Percentiles rank a stretch among this genome's conserved stretches.
phyloP scores from a whole-genome alignment of 2,888 invertebrate genomes.

The Chelonus formosanus region DNA sequence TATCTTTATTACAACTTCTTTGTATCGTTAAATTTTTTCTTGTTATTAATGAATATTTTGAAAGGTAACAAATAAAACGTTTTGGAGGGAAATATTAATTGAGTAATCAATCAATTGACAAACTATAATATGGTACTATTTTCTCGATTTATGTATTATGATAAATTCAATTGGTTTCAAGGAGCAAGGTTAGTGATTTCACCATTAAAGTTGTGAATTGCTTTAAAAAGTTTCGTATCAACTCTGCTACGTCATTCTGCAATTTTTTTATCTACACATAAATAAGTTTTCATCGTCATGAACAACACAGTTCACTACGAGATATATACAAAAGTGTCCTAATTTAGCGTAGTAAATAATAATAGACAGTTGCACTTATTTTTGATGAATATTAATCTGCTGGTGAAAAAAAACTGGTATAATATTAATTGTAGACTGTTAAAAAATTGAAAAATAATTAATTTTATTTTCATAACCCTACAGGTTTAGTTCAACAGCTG shows the following conservation, averaged over 20 bases:
- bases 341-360: slow-evolving; percentile 8
- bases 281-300: slow-evolving; percentile 15
- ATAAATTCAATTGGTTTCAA: slow-evolving; percentile 5
- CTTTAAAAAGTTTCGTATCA: slow-evolving; percentile 34
- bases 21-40: neutral
- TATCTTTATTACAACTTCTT: slow-evolving; percentile 18
- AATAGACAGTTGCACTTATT: neutral
- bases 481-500: slow-evolving; percentile 32
- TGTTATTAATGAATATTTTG: neutral
- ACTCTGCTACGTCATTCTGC: slow-evolving; percentile 33
- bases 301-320: neutral
- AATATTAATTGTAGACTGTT: too few species aligned
- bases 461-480: neutral
- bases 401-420: too few species aligned
- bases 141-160: neutral
- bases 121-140: too few species aligned
- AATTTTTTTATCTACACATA: slow-evolving; percentile 24
- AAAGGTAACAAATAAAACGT: neutral
- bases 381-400: neutral
- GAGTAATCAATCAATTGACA: too few species aligned
- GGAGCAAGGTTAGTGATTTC: slow-evolving; percentile 40
- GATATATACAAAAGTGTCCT: slow-evolving; percentile 4
- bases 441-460: too few species aligned
- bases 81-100: neutral
- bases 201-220: slow-evolving; percentile 36